A percentile compares a stretch with the other conserved stretches of the same genome.
Evolutionary conservation across 1,140 invertebrate genomes (phyloP).

Genomic region (Drosophila kanapiae): DNA sequence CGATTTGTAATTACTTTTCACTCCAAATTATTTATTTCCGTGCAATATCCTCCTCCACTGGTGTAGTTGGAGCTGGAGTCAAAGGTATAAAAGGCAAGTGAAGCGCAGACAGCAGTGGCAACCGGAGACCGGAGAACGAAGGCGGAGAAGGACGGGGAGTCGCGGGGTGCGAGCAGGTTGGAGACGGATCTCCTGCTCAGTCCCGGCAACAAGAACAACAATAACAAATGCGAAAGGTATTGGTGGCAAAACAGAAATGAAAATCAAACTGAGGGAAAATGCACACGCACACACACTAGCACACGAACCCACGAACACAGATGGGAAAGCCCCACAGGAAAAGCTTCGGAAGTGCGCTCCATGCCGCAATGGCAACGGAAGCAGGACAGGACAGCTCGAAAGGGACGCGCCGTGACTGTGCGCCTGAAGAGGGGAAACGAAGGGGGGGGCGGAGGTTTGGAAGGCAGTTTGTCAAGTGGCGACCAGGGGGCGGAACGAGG

Average conservation of each 20-base stretch:
- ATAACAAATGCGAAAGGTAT: constrained; percentile 70
- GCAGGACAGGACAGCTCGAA: constrained; percentile 36
- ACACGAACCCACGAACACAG: constrained; percentile 33
- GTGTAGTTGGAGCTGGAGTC: constrained; percentile 18
- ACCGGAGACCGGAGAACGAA: constrained; percentile 18
- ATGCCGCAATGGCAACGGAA: constrained; percentile 69
- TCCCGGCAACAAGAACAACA: constrained; percentile 51
- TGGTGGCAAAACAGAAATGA: constrained; percentile 78
- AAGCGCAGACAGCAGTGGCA: constrained; percentile 56
- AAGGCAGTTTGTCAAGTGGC: constrained; percentile 61
- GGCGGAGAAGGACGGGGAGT: constrained; percentile 1
- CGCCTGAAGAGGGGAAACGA: neutral
- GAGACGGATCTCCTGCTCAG: constrained; percentile 53
- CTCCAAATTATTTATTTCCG: neutral
- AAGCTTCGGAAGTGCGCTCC: constrained; percentile 80
- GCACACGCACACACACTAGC: constrained; percentile 30
- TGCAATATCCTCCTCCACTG: constrained; percentile 13
- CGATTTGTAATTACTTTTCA: too few relatives aligned
- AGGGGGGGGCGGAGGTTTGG: neutral
- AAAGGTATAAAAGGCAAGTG: constrained; percentile 58
- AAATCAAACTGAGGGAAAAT: constrained; percentile 68
- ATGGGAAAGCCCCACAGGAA: constrained; percentile 57
- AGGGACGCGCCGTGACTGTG: constrained; percentile 11
- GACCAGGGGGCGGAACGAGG: constrained; percentile 13
- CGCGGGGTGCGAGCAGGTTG: constrained; percentile 42